phyloP scores from a whole-genome alignment of 2,888 invertebrate genomes.

The Clivina fossor region DNA sequence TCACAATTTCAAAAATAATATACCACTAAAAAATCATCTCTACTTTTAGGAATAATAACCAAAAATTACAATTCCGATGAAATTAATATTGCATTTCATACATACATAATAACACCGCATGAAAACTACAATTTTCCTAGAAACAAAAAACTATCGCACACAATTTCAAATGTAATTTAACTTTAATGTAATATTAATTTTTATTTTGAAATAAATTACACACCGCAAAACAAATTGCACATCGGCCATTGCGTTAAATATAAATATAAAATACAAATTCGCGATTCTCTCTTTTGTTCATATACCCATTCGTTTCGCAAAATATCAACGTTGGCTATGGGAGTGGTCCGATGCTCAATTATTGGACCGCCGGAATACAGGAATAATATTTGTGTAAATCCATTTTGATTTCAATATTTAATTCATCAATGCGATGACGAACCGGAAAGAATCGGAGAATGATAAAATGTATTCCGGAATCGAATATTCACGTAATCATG shows the following conservation, averaged over 20 bases:
- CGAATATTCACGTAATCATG: too few species aligned
- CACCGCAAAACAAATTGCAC: neutral
- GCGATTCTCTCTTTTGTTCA: constrained; percentile 9
- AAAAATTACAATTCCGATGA: too few species aligned
- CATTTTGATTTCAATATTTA: constrained; percentile 48
- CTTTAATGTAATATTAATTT: constrained; percentile 23
- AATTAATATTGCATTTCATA: too few species aligned
- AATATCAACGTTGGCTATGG: neutral
- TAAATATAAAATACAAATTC: too few species aligned
- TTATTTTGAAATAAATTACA: constrained; percentile 2
- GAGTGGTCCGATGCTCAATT: constrained; percentile 23
- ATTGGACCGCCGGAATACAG: neutral
- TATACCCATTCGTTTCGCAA: constrained; percentile 14
- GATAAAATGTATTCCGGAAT: too few species aligned
- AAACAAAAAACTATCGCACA: neutral
- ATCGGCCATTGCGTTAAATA: too few species aligned
- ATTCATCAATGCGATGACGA: constrained; percentile 43
- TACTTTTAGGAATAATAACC: too few species aligned
- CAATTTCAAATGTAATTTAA: constrained; percentile 18
- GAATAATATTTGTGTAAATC: constrained; percentile 39
- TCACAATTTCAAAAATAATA: too few species aligned
- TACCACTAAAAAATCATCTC: too few species aligned
- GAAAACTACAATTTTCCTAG: neutral
- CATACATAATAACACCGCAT: too few species aligned
- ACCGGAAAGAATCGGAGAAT: neutral